phyloP scores from a whole-genome alignment of 2,888 invertebrate species.

The Pristionchus mayeri region DNA sequence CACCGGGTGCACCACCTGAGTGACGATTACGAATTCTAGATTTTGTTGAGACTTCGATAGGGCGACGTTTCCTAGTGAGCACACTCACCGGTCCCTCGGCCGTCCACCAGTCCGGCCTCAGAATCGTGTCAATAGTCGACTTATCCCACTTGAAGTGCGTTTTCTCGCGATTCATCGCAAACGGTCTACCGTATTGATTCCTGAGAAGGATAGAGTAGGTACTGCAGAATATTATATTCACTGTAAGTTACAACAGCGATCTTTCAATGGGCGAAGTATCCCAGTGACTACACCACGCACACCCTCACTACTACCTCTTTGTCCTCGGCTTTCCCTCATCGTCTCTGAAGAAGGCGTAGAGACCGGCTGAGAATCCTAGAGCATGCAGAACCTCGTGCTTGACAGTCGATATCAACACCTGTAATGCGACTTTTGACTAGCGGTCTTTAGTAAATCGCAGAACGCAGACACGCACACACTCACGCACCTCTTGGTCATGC shows the following conservation, averaged over 20 bases:
- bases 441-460: slow-evolving; percentile 14
- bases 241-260: background rate
- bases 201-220: slow-evolving; percentile 55
- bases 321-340: slow-evolving; percentile 81
- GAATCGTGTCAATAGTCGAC: slow-evolving; percentile 86
- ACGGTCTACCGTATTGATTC: slow-evolving; percentile 70
- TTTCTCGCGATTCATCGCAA: slow-evolving; percentile 66
- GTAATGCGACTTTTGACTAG: background rate
- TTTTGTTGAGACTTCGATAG: background rate
- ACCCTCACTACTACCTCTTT: slow-evolving; percentile 63
- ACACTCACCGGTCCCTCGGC: slow-evolving; percentile 78
- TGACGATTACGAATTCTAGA: background rate
- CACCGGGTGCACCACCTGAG: slow-evolving; percentile 83
- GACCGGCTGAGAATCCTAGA: slow-evolving; percentile 93
- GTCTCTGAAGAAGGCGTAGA: slow-evolving; percentile 96
- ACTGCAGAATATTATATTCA: background rate
- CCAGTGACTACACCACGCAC: background rate
- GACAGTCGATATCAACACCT: slow-evolving; percentile 88
- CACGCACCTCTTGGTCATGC: slow-evolving; percentile 85
- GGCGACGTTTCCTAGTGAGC: background rate
- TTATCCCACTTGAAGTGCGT: slow-evolving; percentile 90
- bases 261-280: too few species aligned
- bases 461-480: slow-evolving; percentile 53
- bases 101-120: slow-evolving; percentile 85
- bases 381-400: slow-evolving; percentile 99